Base-by-base conservation (phyloP, 2,797 vertebrate species). In the Anolis apletophallus region DNA sequence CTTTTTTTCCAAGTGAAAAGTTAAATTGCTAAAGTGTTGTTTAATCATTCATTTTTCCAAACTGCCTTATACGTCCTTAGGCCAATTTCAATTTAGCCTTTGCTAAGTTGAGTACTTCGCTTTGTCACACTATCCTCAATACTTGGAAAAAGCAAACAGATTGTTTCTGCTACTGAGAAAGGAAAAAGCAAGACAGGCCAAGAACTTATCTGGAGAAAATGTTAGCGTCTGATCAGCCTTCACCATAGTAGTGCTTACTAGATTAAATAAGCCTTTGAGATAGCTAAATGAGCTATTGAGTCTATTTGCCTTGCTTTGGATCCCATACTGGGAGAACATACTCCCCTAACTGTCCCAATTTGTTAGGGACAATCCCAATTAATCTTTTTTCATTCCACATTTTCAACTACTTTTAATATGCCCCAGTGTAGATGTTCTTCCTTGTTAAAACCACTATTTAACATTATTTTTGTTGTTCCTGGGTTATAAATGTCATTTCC, bases 41-140 rank as follows among this genome's bases (percentile, higher is more conserved):
- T 76, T 71, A 80, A 71, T 57, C 55, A 71, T 19, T 88, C 14
- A 40, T 69, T 77, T 76, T 54, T 72, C 46, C 36, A 29, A 76
- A 52, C 59, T 26, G 72, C 23, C 21, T 46, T 46, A 40, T 81
- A 40, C 68, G 19, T 74, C 74, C n/a, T 74, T 7, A 79, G 74
- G 55, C 59, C 79, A 74, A 23, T 82, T 81, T 74, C 71, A 16
- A 50, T 81, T 87, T 73, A 34, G 69, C 12, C 10, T 64, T 40
- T 61, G 40, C 19, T n/a, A n/a, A 50, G n/a, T 19, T 11, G 36
- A 23, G 50, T 46, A 23, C n/a, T 80, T 69, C 69, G 5, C 59
- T 80, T 46, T 40, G 79, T 73, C 21, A 50, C 59, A 50, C 14
- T 75, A 12, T 69, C 29, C 77, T 32, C 40, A 40, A 34, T 52